Evolutionary conservation across 2,888 invertebrate genomes (phyloP), one percentile per base, ranked within the genome.

Genomic region (Calliphora vomitoria): DNA sequence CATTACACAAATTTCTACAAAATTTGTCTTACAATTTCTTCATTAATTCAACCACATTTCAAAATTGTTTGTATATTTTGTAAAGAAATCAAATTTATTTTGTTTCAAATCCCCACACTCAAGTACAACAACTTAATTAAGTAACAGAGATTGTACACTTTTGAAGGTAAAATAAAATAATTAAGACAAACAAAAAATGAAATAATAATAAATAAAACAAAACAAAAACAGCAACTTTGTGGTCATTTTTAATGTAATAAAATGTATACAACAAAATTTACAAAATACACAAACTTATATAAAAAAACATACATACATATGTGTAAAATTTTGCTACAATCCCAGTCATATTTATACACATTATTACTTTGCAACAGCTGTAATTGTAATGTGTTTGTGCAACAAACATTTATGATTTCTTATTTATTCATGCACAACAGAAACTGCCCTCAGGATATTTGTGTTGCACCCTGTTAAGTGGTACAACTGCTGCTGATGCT

Each of bases 91-190:
- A 58, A 41, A 38, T 79, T 13, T 60, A 68, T 74, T 58, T 60
- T 66, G 1, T 60, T 79, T 69, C 15, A 69, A 79, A 69, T 71
- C 60, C 35, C 71, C 47, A 50, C 25, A 71, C 60, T 71, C 60
- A 62, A 60, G 20, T 55, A 11, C 47, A 80, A 50, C 62, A 71
- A 25, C 47, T 62, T 71, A 13, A 71, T 50, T 62, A 38, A 62
- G 44, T 35, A 18, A 74, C 3, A 25, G 11, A 47, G 15, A 66
- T 10, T 38, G 4, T 53, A 71, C 47, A 55, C 44, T 71, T 64
- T 55, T 78, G 55, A 81, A 80, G 55, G 78, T 72, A 82, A 35
- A 35, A 81, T 81, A 62, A 72, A 81, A 72, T 72, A 72, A 80
- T 76, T 69, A 35, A 50, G 31, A 68, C 47, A 55, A 58, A 58